Evolutionary conservation across 2,888 invertebrate species (phyloP), one percentile per base, ranked within the genome.

Genomic region (Drosophila affinis): DNA sequence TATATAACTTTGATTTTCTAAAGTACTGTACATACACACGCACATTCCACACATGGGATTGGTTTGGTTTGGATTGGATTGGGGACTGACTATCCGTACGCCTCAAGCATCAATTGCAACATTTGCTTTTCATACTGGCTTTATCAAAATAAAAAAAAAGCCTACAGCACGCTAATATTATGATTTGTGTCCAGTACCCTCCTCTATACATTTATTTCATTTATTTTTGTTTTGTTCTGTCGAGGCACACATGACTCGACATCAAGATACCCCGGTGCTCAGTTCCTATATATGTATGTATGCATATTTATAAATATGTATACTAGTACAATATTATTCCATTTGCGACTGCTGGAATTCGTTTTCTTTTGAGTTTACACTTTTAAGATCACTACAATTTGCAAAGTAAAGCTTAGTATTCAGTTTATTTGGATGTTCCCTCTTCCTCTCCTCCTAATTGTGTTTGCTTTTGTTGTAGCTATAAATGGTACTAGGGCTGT

Each of bases 371-470:
- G 12, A 34, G 34, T 34, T 34, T 34, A 34, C 34, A 34, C 5
- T 34, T 34, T 34, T 34, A 12, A 75, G 75, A 82, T 89, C 85
- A 82, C 88, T 87, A 82, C 72, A 70, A 65, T 79, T 70, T 87
- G 85, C 82, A 82, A 87, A 80, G 81, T 89, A 89, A 87, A 87
- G 89, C 86, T 87, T 80, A 75, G 63, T 80, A 75, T 62, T 81
- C 67, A 65, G 70, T 84, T 84, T 61, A 72, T 71, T 62, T 57
- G 52, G 72, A 62, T 68, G 56, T 54, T 55, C 21, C 29, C 45
- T 56, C 56, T 44, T 65, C 45, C 18, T 54, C 45, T 56, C 49
- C 29, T 65, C 45, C 18, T 54, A 51, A 60, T 18, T 32, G 17
- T 34, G 12, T 34, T 51, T 39, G 9, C 9, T 53, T 51, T 9